Conservation (phyloP, 2,797 vertebrate genomes). For the Agapornis canus region DNA sequence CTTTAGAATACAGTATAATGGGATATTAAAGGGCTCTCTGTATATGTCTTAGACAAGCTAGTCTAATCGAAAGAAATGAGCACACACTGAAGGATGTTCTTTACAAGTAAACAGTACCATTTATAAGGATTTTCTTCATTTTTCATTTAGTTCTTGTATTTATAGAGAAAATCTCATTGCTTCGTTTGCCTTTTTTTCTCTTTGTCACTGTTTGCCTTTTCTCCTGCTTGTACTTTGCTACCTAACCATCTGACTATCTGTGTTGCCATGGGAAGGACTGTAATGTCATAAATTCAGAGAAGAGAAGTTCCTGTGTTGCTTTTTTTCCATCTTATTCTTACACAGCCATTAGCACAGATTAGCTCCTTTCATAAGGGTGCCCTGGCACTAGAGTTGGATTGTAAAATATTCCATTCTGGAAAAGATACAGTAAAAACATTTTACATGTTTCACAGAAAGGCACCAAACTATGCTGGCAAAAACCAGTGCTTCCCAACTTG, state of each 20-base stretch:
- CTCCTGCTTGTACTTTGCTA: slow-evolving; percentile 47
- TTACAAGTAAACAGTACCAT: neutral
- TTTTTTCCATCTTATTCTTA: slow-evolving; percentile 17
- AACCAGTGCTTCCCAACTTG: neutral
- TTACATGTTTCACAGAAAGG: neutral
- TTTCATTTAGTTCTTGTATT: neutral
- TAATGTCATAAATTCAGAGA: slow-evolving; percentile 43
- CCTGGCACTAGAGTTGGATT: neutral
- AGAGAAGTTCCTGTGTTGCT: slow-evolving; percentile 1
- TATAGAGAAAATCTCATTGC: slow-evolving; percentile 10
- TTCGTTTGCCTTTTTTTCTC: neutral
- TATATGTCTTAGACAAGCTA: slow-evolving; percentile 42
- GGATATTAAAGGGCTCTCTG: slow-evolving; percentile 49
- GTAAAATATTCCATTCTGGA: slow-evolving; percentile 41
- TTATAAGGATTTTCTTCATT: neutral
- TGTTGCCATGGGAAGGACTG: slow-evolving; percentile 65
- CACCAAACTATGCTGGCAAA: neutral
- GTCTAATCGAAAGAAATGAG: slow-evolving; percentile 45
- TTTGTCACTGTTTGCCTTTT: slow-evolving; percentile 20
- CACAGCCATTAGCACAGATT: slow-evolving; percentile 44
- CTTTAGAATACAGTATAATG: slow-evolving; percentile 58
- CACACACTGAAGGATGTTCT: neutral
- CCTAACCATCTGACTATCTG: slow-evolving; percentile 27
- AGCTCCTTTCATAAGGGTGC: slow-evolving; percentile 1
- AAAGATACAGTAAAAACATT: slow-evolving; percentile 29